Base-by-base conservation (phyloP, 2,113 vertebrate genomes). In the Columba janthina region DNA sequence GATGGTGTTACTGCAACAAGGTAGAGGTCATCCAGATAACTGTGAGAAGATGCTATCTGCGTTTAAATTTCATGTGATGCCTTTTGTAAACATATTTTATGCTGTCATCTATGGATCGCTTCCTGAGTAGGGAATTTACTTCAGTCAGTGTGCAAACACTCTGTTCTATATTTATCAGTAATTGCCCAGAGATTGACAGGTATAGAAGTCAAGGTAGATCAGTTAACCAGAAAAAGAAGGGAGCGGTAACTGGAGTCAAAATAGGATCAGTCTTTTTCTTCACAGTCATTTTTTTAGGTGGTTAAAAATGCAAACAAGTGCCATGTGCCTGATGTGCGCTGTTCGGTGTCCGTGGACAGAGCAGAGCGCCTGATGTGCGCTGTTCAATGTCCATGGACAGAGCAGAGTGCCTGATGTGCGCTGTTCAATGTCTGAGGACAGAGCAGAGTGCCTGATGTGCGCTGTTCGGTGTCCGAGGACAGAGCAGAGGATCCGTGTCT, bases 401-500 rank as follows among this genome's bases (percentile, higher is more conserved):
- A 46, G 36, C 65, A 22, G 26, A 65, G 46, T 17, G n/a, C 17
- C 0, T 6, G 36, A 4, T 19, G 29, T 10, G 54, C 9, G 1
- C 32, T 22, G 8, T 0, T n/a, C 46, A 4, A 2, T 3, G 32
- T 11, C 87, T 9, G 1, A 5, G 85, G 42, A 7, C 40, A 40
- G 40, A 40, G 40, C 13, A 14, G 40, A 40, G 40, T 13, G 38
- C 17, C 0, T 6, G 36, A 3, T 19, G 29, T 10, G 54, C 8
- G 1, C 32, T 22, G 8, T 0, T n/a, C 46, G 3, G 2, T 3
- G 32, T 11, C 87, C 84, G 1, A 5, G 85, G 42, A 7, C 61
- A 40, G 77, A 51, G n/a, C 65, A 25, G 26, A 65, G 72, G 3
- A 0, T 14, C 60, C 4, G 0, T 9, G 36, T 38, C 51, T n/a